phyloP scores from a whole-genome alignment of 2,113 vertebrate species.

The Gymnobelideus leadbeateri region DNA sequence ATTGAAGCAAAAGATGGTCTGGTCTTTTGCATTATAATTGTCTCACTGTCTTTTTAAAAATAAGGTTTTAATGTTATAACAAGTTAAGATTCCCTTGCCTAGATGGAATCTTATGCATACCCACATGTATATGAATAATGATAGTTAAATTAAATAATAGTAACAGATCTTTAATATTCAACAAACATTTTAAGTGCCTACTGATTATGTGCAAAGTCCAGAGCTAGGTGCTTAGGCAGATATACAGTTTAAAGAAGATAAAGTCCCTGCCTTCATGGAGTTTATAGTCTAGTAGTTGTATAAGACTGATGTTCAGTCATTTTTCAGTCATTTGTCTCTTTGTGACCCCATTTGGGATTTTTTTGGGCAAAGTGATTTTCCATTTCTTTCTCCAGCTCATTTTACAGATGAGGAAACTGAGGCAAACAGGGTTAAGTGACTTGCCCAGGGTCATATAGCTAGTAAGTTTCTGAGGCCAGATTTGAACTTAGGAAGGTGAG shows the following conservation, averaged over 20 bases:
- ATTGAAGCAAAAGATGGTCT: neutral
- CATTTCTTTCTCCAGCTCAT: neutral
- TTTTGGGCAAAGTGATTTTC: neutral
- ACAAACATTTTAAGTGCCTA: neutral
- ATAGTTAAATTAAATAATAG: neutral
- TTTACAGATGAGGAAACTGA: too few species aligned
- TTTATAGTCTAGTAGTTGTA: neutral
- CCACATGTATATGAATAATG: neutral
- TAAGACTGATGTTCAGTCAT: neutral
- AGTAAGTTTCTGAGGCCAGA: too few species aligned
- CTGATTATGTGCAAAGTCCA: neutral
- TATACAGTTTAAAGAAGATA: neutral
- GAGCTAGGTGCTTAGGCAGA: neutral
- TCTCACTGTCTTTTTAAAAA: neutral
- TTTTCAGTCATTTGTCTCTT: neutral
- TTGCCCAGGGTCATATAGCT: too few species aligned
- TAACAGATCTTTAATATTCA: neutral
- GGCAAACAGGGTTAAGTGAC: too few species aligned
- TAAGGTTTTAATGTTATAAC: neutral
- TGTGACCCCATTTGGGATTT: neutral
- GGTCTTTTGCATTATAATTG: neutral
- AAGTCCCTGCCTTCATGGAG: neutral
- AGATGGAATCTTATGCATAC: neutral
- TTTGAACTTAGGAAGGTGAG: too few species aligned
- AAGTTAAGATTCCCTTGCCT: neutral